Conservation (phyloP, 2,113 vertebrate species). For the Hystrix cristata region DNA sequence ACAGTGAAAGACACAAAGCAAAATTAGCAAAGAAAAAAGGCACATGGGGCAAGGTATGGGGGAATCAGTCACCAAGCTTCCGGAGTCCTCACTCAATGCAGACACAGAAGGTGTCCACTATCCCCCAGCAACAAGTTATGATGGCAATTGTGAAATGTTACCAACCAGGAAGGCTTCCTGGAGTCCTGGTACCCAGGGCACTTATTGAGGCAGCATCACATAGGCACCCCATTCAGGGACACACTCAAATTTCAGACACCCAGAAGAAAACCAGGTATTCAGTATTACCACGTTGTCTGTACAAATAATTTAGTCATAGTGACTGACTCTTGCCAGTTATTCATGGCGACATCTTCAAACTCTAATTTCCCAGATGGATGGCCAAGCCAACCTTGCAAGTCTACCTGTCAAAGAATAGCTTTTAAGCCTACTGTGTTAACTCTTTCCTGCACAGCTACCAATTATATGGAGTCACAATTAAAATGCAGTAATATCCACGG, state of each 20-base stretch:
- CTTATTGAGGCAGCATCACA: background rate
- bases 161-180: background rate
- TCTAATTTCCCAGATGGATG: background rate
- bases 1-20: background rate
- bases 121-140: background rate
- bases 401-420: background rate
- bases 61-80: background rate
- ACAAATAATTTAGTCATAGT: background rate
- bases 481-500: background rate
- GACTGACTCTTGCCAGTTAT: background rate
- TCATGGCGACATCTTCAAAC: background rate
- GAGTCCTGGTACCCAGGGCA: background rate
- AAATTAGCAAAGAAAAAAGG: background rate
- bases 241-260: too few relatives aligned
- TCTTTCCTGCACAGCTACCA: background rate
- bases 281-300: background rate
- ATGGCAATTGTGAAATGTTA: background rate
- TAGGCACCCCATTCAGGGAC: too few relatives aligned
- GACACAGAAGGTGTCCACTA: background rate
- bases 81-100: background rate
- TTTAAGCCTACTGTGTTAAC: too few relatives aligned
- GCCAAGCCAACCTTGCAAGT: background rate
- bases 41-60: background rate
- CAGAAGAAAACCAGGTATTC: background rate
- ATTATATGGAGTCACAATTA: background rate